Base-by-base conservation (phyloP, 2,888 invertebrate species). In the Chrysodeixis includens region DNA sequence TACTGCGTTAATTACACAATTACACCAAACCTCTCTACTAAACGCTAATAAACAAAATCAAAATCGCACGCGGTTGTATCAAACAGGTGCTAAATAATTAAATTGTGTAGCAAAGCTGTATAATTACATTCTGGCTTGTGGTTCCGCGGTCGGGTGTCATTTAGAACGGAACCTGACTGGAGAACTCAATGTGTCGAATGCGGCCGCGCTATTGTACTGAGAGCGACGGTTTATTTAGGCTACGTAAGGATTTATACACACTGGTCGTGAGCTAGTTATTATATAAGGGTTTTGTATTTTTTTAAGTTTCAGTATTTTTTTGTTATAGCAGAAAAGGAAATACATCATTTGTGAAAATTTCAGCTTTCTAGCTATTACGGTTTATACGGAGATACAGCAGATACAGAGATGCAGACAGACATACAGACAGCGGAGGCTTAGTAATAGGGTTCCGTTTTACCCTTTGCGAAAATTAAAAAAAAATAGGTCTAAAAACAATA, bases 31-130 rank as follows among this genome's bases (percentile, higher is more conserved):
- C 12, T 14, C 10, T 12, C 12, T 12, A 35, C 12, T 46, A 22
- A 56, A 46, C 56, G 55, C 53, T 49, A 32, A 61, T 22, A 12
- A 73, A 62, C 74, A 63, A 51, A 63, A 74, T 69, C 62, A 49
- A 49, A 49, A 63, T 69, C 49, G 56, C 56, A 58, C 61, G 53
- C 53, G 30, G 46, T 54, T 46, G 32, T 32, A 40, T 66, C 66
- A 66, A 73, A 73, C 66, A 73, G 76, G 66, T 73, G 76, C 35
- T 56, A 71, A 73, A 71, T 73, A 76, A 71, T 73, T 76, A 76
- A 62, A 76, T 73, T 58, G 62, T 60, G 54, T 71, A 52, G 72
- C 67, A 71, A 71, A 66, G 72, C 57, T 57, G 57, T 61, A 56
- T 71, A 71, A 71, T 71, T 76, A 76, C 72, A 62, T 66, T 65